Evolutionary conservation across 2,888 invertebrate species (phyloP).

Genomic region (Orchesella flavescens): DNA sequence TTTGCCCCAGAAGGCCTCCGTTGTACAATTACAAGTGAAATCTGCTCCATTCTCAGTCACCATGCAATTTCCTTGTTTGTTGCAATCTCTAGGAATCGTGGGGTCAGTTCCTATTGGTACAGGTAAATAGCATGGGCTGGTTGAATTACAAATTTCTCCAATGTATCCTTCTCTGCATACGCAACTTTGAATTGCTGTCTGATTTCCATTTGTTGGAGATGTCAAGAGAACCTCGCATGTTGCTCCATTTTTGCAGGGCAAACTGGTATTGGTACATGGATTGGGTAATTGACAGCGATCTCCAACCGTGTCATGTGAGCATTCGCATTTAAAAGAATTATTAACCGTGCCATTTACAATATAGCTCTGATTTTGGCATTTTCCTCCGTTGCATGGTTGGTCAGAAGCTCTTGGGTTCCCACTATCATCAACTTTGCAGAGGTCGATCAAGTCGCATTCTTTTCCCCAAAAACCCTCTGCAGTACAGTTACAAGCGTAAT

Average conservation of each 20-base stretch:
- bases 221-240: too few species aligned
- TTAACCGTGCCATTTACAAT: neutral
- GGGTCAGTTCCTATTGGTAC: neutral
- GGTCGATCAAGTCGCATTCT: too few species aligned
- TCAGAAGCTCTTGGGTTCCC: too few species aligned
- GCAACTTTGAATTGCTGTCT: neutral
- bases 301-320: neutral
- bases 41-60: too few species aligned
- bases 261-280: too few species aligned
- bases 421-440: too few species aligned
- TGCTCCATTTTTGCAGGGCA: conserved; percentile 23
- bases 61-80: neutral
- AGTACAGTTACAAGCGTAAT: too few species aligned
- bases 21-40: neutral
- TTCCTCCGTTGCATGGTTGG: too few species aligned
- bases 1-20: neutral
- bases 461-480: too few species aligned
- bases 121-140: neutral
- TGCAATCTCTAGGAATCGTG: neutral
- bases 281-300: neutral
- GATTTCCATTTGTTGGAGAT: neutral
- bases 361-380: neutral
- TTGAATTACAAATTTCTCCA: neutral
- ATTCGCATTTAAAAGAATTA: neutral
- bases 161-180: neutral